Percentiles rank a stretch among this genome's conserved stretches.
These are phyloP conservation scores for Lacanobia wlatinum DNA, from an alignment of 2,888 invertebrate species.

Conservation along the genomic window DNA sequence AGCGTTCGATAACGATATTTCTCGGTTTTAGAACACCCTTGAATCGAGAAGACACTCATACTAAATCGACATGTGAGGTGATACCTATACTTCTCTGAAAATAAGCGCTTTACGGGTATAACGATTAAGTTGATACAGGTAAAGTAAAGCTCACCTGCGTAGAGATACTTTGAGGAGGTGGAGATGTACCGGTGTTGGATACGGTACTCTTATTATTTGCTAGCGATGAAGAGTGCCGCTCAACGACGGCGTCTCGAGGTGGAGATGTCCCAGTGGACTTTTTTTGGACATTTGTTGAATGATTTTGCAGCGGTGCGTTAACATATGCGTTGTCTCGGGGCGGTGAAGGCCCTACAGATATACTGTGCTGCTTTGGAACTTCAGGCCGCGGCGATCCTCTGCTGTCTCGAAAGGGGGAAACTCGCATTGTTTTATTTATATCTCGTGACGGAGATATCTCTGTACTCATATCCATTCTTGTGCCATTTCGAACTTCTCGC, in stretches of 20 bases:
- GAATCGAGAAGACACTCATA: no score
- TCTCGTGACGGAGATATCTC: conserved; percentile 69
- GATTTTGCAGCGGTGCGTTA: conserved; percentile 75
- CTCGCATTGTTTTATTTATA: conserved; percentile 64
- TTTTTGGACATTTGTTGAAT: conserved; percentile 75
- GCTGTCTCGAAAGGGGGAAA: conserved; percentile 70
- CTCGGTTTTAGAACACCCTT: no score
- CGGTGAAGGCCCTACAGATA: conserved; percentile 84
- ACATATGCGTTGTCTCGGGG: conserved; percentile 73
- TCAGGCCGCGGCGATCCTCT: conserved; percentile 59
- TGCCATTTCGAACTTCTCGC: conserved; percentile 70
- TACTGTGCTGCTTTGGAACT: conserved; percentile 73
- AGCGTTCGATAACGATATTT: no score
- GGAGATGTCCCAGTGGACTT: conserved; percentile 89
- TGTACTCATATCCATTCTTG: conserved; percentile 55
- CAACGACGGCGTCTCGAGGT: conserved; percentile 72
- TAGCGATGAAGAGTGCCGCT: conserved; percentile 70
- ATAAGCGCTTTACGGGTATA: background rate
- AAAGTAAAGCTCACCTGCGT: conserved; percentile 91
- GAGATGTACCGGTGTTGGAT: conserved; percentile 95
- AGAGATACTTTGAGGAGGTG: conserved; percentile 96
- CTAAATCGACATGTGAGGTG: no score
- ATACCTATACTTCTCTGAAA: no score
- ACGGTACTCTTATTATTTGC: conserved; percentile 75
- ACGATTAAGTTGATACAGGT: background rate